Percentiles rank a stretch among this genome's conserved stretches.
Evolutionary conservation across 1,140 invertebrate genomes (phyloP).

Genomic region (Drosophila bocqueti): DNA sequence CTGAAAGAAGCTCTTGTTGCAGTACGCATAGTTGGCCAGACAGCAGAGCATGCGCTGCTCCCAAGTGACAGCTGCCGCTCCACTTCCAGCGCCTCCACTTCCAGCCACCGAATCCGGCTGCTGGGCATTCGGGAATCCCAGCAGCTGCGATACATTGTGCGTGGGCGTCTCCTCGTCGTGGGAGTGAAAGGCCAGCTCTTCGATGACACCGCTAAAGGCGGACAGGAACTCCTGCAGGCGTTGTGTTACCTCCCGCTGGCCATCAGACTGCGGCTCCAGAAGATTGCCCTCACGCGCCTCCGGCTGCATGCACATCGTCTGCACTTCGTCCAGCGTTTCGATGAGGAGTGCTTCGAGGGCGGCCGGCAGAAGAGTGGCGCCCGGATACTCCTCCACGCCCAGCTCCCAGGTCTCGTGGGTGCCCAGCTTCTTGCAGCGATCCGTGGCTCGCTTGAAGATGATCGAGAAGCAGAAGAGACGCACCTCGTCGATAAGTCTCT

Average conservation of each 20-base stretch:
- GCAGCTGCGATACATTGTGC: conserved; percentile 88
- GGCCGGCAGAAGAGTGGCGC: conserved; percentile 89
- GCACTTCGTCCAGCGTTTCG: conserved; percentile 93
- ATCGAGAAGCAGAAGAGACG: conserved; percentile 94
- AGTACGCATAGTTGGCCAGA: conserved; percentile 95
- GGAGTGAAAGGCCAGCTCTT: conserved; percentile 88
- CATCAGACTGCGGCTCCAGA: conserved; percentile 87
- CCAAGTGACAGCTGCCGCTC: conserved; percentile 87
- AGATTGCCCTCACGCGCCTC: conserved; percentile 90
- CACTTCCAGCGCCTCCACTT: conserved; percentile 9
- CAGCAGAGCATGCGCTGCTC: conserved; percentile 94
- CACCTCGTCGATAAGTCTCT: conserved; percentile 94
- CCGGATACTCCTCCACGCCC: conserved; percentile 89
- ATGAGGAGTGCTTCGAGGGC: conserved; percentile 93
- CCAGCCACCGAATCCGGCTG: conserved; percentile 74
- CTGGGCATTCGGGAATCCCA: conserved; percentile 87
- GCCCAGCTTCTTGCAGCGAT: conserved; percentile 91
- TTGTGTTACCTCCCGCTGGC: conserved; percentile 88
- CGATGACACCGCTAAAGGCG: conserved; percentile 88
- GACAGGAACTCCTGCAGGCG: conserved; percentile 91
- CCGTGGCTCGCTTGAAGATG: conserved; percentile 93
- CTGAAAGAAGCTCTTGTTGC: conserved; percentile 90
- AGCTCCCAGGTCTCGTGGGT: conserved; percentile 95
- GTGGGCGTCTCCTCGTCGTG: conserved; percentile 88
- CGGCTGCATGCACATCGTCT: conserved; percentile 92